Evolutionary conservation across 2,888 invertebrate genomes (phyloP).

Genomic region (Lepidochrysops patricia): DNA sequence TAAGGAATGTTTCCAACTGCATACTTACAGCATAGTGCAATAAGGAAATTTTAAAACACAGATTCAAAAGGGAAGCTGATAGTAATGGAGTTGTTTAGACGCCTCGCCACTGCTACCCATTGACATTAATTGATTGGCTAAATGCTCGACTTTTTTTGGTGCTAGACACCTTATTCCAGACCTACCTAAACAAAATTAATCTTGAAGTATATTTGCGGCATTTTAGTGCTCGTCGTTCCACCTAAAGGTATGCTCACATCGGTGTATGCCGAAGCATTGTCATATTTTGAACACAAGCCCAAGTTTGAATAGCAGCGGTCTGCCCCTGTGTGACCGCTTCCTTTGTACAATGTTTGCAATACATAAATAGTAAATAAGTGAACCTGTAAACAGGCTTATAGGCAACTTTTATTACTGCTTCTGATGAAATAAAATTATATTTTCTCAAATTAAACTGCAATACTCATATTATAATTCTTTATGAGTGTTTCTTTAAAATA

Average conservation of each 20-base stretch:
- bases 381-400: constrained; percentile 52
- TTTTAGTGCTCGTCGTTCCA: constrained; percentile 39
- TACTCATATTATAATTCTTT: background rate
- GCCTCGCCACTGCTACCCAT: too few species aligned
- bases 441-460: constrained; percentile 1
- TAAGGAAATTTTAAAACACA: too few species aligned
- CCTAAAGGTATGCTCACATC: constrained; percentile 59
- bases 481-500: background rate
- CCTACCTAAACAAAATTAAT: background rate
- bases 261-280: constrained; percentile 58
- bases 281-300: constrained; percentile 52
- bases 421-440: constrained; percentile 4
- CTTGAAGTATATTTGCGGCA: constrained; percentile 22
- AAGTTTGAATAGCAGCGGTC: constrained; percentile 47
- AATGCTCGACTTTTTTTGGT: too few species aligned
- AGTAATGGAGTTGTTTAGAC: too few species aligned
- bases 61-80: too few species aligned
- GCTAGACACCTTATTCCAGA: background rate
- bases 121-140: too few species aligned
- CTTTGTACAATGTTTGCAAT: constrained; percentile 53
- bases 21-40: too few species aligned
- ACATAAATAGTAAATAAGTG: constrained; percentile 56
- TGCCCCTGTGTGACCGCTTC: constrained; percentile 48
- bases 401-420: constrained; percentile 44
- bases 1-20: too few species aligned